Evolutionary conservation across 2,113 vertebrate species (phyloP), one percentile per base, ranked within the genome.

Genomic region (Sylvia atricapilla): DNA sequence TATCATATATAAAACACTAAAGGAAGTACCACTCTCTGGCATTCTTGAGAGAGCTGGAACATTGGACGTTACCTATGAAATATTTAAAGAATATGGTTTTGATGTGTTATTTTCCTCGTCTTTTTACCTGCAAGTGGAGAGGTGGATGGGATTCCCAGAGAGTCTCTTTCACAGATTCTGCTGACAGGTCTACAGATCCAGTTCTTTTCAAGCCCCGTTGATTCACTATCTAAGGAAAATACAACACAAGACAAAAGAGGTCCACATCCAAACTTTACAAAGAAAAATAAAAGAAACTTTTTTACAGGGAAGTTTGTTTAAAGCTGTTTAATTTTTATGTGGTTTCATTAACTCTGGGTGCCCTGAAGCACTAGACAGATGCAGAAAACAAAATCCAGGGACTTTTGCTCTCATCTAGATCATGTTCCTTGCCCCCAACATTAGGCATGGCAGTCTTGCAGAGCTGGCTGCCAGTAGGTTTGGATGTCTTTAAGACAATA

Each of bases 71-170:
- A 87, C 21, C 47, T 72, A 95, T 97, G 87, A 97, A 97, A 97
- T 95, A 97, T 96, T 97, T 90, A 97, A 87, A 84, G 89, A 88
- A 87, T 66, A 7, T 11, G 75, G 91, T 90, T 97, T 94, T 96
- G 94, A 94, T 95, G 94, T 97, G 91, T 94, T 97, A 95, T 94
- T 97, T 97, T 96, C 91, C 72, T 64, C 13, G 2, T 78, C 56
- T 95, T 69, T 90, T 67, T 82, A 86, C 84, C 86, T 95, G 90
- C 67, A 76, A 96, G 88, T 74, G 82, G 52, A 90, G 84, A 76
- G 72, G 56, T 95, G 78, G 80, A 93, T 92, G 80, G 86, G 86
- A 96, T 96, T 96, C 89, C 94, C 88, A 92, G 87, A 86, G 91
- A 94, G 88, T 82, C 68, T 92, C 70, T 94, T 95, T 95, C 89